Evolutionary conservation across 1,140 invertebrate genomes (phyloP).

Genomic region (Heterodera carotae): DNA sequence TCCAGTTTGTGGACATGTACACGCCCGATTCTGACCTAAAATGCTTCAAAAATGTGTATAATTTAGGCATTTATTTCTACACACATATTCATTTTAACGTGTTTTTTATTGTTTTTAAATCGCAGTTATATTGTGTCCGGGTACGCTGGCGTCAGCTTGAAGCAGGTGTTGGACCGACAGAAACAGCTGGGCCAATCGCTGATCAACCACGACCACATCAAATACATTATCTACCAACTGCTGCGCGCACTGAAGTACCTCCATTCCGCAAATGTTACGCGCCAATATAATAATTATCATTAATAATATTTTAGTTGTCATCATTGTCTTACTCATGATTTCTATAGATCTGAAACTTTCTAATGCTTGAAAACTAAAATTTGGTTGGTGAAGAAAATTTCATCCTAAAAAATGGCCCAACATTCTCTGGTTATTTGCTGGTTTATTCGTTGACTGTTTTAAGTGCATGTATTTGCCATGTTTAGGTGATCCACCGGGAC

Average conservation of each 20-base stretch:
- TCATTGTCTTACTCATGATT: not conserved
- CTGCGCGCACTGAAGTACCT: slow-evolving; percentile 63
- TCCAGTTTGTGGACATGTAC: slow-evolving; percentile 61
- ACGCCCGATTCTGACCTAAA: slow-evolving; percentile 51
- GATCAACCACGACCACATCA: slow-evolving; percentile 55
- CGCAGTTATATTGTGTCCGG: slow-evolving; percentile 62
- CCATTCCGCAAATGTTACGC: slow-evolving; percentile 61
- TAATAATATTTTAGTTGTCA: not conserved
- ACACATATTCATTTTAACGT: too few species aligned
- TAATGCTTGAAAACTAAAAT: too few species aligned
- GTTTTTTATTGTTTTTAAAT: not conserved
- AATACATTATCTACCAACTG: slow-evolving; percentile 62
- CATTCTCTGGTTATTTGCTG: too few species aligned
- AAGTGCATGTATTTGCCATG: slow-evolving; percentile 27
- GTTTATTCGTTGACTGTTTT: too few species aligned
- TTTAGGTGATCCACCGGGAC: slow-evolving; percentile 63
- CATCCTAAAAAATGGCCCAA: too few species aligned
- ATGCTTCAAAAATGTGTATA: slow-evolving; percentile 59
- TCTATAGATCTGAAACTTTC: too few species aligned
- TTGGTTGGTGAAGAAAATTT: too few species aligned
- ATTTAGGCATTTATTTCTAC: not conserved
- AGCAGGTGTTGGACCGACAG: slow-evolving; percentile 53
- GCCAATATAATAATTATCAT: not conserved
- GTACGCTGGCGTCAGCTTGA: slow-evolving; percentile 58
- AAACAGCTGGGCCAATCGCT: slow-evolving; percentile 36